Base-by-base conservation (phyloP, 2,888 invertebrate genomes). In the Lampropteryx suffumata region DNA sequence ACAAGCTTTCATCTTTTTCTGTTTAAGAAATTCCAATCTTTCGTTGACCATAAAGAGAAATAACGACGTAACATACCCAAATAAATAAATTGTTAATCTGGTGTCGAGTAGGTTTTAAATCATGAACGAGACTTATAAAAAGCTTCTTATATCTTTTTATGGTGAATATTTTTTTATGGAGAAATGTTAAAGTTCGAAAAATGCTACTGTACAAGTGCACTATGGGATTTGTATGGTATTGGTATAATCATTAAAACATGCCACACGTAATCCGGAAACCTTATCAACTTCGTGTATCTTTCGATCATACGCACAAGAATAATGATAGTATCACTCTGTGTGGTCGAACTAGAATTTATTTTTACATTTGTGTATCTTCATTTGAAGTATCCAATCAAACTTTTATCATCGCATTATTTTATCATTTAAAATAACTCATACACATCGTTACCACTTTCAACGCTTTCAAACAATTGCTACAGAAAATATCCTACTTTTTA, bases 71-170 rank as follows among this genome's bases (percentile, higher is more conserved):
- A 40, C 12, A 39, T 35, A 14, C 10, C 36, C 42, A 37, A 46
- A 36, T 41, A 24, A 11, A 46, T 24, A 13, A 37, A 42, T 37
- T 33, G 29, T 33, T 46, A 50, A 45, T 46, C 11, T 46, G 30
- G 34, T 45, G 41, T 34, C 43, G 13, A 14, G 24, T 17, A 33
- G 13, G 24, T 26, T 33, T 41, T 46, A 36, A 40, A 51, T 41
- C 41, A 46, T 41, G 41, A 27, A 36, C 21, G 1, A n/a, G 7
- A 4, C 44, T 35, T 50, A 45, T 26, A 17, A 41, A 41, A 50
- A 17, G 17, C 3, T n/a, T n/a, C n/a, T n/a, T n/a, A n/a, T n/a
- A n/a, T n/a, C 17, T 17, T 17, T 17, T 3, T 3, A 17, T 17
- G 17, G 17, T 17, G 2, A 3, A 4, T 17, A 2, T 17, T 17